Percentiles rank a stretch among this genome's conserved stretches.
Conservation (phyloP, 30 jellyfish, hydroid and myxozoan species). For the Hydra vulgaris region DNA sequence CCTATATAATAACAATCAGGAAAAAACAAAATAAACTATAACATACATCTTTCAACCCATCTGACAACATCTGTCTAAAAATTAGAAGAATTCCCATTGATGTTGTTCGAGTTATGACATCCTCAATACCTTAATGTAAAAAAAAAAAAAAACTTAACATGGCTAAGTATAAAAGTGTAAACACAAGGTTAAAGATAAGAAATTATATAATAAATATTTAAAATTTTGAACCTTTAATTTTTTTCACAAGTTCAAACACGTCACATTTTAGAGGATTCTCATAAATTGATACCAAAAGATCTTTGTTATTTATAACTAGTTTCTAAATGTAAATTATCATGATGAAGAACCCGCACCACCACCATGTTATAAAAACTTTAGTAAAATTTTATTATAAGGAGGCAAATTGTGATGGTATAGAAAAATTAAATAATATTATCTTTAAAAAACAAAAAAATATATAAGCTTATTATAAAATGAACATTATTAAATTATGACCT, state of each 20-base stretch:
- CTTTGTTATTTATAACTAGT: slow-evolving; percentile 63
- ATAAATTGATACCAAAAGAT: slow-evolving; percentile 40
- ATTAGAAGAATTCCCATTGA: slow-evolving; percentile 62
- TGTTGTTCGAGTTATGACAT: slow-evolving; percentile 57
- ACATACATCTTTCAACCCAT: slow-evolving; percentile 73
- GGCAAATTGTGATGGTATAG: too few relatives aligned
- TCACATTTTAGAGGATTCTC: slow-evolving; percentile 38
- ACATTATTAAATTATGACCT: too few relatives aligned
- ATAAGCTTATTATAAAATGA: too few relatives aligned
- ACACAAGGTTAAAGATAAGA: too few relatives aligned
- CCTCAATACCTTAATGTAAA: slow-evolving; percentile 69
- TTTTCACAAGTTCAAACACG: slow-evolving; percentile 38
- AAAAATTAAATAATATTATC: too few relatives aligned
- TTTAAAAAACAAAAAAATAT: too few relatives aligned
- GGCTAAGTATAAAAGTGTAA: slow-evolving; percentile 5
- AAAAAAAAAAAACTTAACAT: not conserved
- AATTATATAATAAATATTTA: too few relatives aligned
- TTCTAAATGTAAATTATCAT: slow-evolving; percentile 30
- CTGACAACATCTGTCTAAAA: slow-evolving; percentile 53
- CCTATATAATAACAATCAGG: not conserved
- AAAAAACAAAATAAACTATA: not conserved
- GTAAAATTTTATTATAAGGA: too few relatives aligned
- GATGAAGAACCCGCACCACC: too few relatives aligned
- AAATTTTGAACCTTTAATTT: slow-evolving; percentile 44
- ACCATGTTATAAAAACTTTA: too few relatives aligned